Conservation (phyloP, 2,888 invertebrate genomes). For the Hypsopygia costalis region DNA sequence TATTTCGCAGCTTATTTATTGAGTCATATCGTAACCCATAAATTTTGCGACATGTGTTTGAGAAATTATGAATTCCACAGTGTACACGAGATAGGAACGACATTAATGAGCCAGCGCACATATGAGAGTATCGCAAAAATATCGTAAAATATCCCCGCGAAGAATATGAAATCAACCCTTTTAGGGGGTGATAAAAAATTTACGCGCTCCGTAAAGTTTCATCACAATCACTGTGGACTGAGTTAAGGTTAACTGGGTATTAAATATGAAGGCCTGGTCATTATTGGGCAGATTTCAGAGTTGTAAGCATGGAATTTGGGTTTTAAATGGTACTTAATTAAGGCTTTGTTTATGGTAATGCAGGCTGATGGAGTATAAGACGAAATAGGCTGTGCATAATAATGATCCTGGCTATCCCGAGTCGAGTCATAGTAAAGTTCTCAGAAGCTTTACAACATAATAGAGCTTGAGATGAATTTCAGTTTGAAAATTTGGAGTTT, state of each 20-base stretch:
- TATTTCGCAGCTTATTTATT: too few species aligned
- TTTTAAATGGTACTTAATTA: background rate
- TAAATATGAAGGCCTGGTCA: slow-evolving; percentile 16
- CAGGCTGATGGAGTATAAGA: too few species aligned
- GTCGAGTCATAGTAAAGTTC: too few species aligned
- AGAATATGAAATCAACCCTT: slow-evolving; percentile 19
- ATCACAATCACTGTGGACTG: slow-evolving; percentile 14
- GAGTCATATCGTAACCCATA: background rate
- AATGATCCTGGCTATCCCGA: too few species aligned
- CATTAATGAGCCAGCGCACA: background rate
- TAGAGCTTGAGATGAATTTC: too few species aligned
- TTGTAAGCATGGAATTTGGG: background rate
- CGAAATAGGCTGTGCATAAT: too few species aligned
- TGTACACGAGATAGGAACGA: background rate
- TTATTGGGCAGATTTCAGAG: slow-evolving; percentile 8
- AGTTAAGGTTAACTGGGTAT: slow-evolving; percentile 18
- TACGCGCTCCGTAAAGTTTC: slow-evolving; percentile 14
- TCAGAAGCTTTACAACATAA: too few species aligned
- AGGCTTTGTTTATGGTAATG: background rate
- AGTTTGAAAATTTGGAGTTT: too few species aligned
- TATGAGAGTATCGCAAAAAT: background rate
- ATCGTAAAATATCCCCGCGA: background rate
- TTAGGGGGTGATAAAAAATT: slow-evolving; percentile 18
- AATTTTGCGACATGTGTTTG: background rate
- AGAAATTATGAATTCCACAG: background rate